phyloP scores from a whole-genome alignment of 1,140 invertebrate genomes.

The Charaxes varanes region DNA sequence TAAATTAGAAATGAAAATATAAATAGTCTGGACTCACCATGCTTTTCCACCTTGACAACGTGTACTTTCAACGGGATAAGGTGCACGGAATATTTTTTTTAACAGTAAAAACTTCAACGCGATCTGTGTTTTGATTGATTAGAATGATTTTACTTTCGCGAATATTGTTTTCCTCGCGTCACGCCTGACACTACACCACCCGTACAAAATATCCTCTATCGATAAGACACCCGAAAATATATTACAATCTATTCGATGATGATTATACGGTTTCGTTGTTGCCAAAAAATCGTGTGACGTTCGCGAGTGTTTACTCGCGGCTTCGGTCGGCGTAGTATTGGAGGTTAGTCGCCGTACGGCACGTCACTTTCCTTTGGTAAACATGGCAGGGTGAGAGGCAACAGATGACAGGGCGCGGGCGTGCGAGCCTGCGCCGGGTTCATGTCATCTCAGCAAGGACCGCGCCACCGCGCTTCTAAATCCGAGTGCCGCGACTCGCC shows the following conservation, averaged over 20 bases:
- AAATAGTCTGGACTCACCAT: slow-evolving; percentile 14
- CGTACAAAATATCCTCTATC: too few species aligned
- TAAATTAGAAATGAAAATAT: too few species aligned
- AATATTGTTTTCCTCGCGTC: too few species aligned
- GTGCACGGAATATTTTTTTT: slow-evolving; percentile 1
- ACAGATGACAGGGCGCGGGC: slow-evolving; percentile 68
- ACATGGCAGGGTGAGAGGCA: slow-evolving; percentile 67
- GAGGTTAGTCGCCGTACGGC: slow-evolving; percentile 68
- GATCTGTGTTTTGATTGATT: too few species aligned
- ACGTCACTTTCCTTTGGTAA: slow-evolving; percentile 68
- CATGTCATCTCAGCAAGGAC: slow-evolving; percentile 57
- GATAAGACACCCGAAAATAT: too few species aligned
- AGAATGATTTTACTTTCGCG: too few species aligned
- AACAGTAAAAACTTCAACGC: too few species aligned
- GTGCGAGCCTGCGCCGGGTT: slow-evolving; percentile 59
- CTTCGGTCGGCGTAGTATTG: slow-evolving; percentile 42
- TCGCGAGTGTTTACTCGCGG: too few species aligned
- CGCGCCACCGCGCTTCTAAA: slow-evolving; percentile 43
- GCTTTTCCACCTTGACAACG: slow-evolving; percentile 8
- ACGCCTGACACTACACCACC: too few species aligned
- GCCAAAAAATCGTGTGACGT: too few species aligned
- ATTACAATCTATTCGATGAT: slow-evolving; percentile 14
- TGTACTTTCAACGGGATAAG: neutral
- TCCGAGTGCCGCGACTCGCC: slow-evolving; percentile 33
- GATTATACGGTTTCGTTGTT: too few species aligned